These are phyloP conservation scores for Brachionus plicatilis DNA, from an alignment of 1,140 invertebrate genomes.

Conservation along the genomic window DNA sequence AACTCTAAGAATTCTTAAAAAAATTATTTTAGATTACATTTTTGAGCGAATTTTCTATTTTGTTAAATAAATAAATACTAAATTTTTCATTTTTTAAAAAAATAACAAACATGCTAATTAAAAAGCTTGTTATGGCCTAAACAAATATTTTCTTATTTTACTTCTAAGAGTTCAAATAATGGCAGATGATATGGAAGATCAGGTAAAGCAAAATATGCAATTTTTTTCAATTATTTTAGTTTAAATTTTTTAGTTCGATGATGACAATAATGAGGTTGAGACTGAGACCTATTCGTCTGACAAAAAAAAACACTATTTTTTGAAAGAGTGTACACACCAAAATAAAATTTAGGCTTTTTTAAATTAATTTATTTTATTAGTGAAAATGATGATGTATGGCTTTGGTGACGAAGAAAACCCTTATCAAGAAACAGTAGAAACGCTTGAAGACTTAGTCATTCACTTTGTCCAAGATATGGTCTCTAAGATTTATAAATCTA, in stretches of 20 bases:
- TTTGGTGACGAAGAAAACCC: constrained; percentile 99
- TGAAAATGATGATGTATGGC: constrained; percentile 98
- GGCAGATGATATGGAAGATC: constrained; percentile 37
- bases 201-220: background rate
- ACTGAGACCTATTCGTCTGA: background rate
- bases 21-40: background rate
- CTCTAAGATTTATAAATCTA: constrained; percentile 44
- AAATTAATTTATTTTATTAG: constrained; percentile 43
- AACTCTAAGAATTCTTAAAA: background rate
- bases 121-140: background rate
- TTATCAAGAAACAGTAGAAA: constrained; percentile 94
- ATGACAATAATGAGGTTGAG: constrained; percentile 31
- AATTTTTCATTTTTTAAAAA: background rate
- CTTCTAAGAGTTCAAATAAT: background rate
- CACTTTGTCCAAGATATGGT: constrained; percentile 95
- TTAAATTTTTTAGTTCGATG: constrained; percentile 3
- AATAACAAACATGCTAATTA: background rate
- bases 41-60: background rate
- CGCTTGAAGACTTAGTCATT: constrained; percentile 92
- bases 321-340: background rate
- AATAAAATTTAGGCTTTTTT: background rate
- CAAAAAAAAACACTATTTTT: constrained; percentile 31
- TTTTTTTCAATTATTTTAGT: background rate
- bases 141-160: background rate
- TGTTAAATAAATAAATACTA: background rate